Base-by-base conservation (phyloP, 2,797 vertebrate species). In the Chloroceryle amazona region DNA sequence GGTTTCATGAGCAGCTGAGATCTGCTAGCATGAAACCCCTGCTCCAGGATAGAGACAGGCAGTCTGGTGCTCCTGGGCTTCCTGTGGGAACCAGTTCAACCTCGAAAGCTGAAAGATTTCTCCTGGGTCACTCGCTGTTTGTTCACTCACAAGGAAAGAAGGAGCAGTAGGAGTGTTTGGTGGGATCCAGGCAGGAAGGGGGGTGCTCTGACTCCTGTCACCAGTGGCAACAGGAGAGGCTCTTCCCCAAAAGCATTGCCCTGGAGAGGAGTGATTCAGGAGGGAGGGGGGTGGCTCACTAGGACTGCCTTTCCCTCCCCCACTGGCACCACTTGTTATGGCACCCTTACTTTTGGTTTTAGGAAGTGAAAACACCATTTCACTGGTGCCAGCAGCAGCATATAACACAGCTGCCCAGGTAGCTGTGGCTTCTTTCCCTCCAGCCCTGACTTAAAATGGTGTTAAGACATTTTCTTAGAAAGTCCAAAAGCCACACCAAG, bases 11-110 rank as follows among this genome's bases (percentile, higher is more conserved):
- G 71, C 46, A 84, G 62, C 74, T 81, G 68, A 86, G 61, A 39
- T n/a, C n/a, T 82, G 62, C 29, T 52, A 37, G 35, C 22, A 6
- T 28, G 44, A 46, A 86, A 19, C 13, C 29, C 62, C 62, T 51
- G 46, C n/a, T 51, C 25, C 0, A 5, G 65, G 55, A 6, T 0
- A 0, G 65, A 46, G 57, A 5, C 58, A 81, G 4, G 7, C 41
- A 33, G 41, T n/a, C 42, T 71, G 17, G 28, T 0, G 1, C 79
- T 75, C 31, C 58, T 35, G 68, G 51, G 22, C 37, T 79, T 70
- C 25, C 54, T 8, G 0, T 10, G 66, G 35, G 29, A 85, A 73
- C 37, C 3, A 6, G 9, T 54, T 91, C 58, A 31, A 3, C 47
- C 54, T 37, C 63, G 49, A 68, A 74, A 86, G 23, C 83, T 11